Evolutionary conservation across 2,113 vertebrate genomes (phyloP), one percentile per base, ranked within the genome.

Genomic region (Crotophaga sulcirostris): DNA sequence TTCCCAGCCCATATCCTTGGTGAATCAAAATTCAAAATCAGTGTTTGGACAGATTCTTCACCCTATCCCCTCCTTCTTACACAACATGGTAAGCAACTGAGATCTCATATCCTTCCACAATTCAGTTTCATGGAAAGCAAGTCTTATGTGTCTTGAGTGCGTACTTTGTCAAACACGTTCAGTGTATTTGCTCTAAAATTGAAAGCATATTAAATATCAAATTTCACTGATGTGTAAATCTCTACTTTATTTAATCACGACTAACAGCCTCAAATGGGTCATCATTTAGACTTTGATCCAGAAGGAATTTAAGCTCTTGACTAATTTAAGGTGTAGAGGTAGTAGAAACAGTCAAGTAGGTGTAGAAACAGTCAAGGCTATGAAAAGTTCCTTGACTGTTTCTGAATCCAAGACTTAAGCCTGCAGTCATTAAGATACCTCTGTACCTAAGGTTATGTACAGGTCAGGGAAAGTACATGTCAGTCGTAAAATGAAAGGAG

Each of bases 1-100:
- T 97, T 98, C 86, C 97, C 97, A n/a, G 49, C 89, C 25, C 75
- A 69, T 16, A 79, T 97, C 25, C 73, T 97, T 28, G 40, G 73
- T 34, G 81, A 97, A 54, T 89, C 58, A 20, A 96, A 95, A 49
- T 89, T 98, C 68, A 95, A 70, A 69, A 40, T 98, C 40, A 96
- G 62, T 2, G 4, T 98, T 75, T 94, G 89, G 76, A 97, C 68
- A 29, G 94, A 95, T 63, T 89, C 36, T 74, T 94, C 92, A 42
- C 66, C 77, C 2, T 34, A 89, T 80, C 86, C 93, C 89, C n/a
- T 98, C 13, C 81, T 95, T 47, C 89, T 93, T 36, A 75, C 62
- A 1, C 84, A 85, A 3, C 15, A 2, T 25, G 96, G 97, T 97
- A 45, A 83, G 80, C 56, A 54, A 9, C 2, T 8, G 25, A 84